A percentile compares a stretch with the other conserved stretches of the same genome.
These are phyloP conservation scores for Hemistola chrysoprasaria DNA, from an alignment of 2,888 invertebrate genomes.

Conservation along the genomic window DNA sequence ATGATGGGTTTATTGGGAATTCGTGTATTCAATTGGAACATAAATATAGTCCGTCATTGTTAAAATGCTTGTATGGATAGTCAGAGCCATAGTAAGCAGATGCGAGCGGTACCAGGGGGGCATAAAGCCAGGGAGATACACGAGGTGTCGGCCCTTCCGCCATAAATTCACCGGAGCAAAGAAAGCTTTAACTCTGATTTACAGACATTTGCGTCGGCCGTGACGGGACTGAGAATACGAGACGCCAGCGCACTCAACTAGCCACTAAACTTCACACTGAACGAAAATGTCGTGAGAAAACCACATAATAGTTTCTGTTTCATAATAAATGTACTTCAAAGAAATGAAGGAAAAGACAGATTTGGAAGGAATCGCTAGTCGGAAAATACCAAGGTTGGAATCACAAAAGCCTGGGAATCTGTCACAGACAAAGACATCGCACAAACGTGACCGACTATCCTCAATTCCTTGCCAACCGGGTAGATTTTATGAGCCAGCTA, in stretches of 20 bases:
- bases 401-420: constrained; percentile 45
- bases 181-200: constrained; percentile 74
- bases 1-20: constrained; percentile 44
- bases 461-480: constrained; percentile 12
- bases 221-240: constrained; percentile 39
- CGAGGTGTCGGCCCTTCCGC: constrained; percentile 50
- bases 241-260: constrained; percentile 27
- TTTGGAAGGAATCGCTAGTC: constrained; percentile 50
- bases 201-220: constrained; percentile 54
- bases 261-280: constrained; percentile 25
- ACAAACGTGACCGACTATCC: constrained; percentile 37
- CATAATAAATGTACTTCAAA: constrained; percentile 15
- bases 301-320: constrained; percentile 13
- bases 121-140: constrained; percentile 51
- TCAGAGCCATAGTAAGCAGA: constrained; percentile 33
- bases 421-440: constrained; percentile 50
- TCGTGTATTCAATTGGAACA: no score
- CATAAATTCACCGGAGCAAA: constrained; percentile 63
- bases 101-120: constrained; percentile 45
- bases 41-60: constrained; percentile 32
- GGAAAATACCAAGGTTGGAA: constrained; percentile 51
- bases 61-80: constrained; percentile 30
- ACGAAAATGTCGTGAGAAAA: constrained; percentile 18
- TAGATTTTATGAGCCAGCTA: constrained; percentile 13
- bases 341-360: constrained; percentile 34